Evolutionary conservation across 2,797 vertebrate genomes (phyloP).

Genomic region (Potorous gilbertii): DNA sequence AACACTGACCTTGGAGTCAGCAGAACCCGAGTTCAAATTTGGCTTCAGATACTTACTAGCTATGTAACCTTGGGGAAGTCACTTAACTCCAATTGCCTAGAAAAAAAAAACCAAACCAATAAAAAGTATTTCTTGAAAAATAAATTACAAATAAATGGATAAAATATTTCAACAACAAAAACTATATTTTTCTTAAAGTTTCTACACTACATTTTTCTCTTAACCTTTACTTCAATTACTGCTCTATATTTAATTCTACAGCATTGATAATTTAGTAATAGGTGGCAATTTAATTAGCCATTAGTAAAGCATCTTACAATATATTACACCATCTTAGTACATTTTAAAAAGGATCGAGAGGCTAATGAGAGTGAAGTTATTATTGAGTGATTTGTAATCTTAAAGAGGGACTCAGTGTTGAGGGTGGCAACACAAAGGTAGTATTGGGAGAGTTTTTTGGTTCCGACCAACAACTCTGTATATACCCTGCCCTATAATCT

Average conservation of each 20-base stretch:
- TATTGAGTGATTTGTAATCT: neutral
- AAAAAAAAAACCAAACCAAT: neutral
- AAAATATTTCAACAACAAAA: neutral
- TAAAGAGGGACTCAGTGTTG: neutral
- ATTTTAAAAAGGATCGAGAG: neutral
- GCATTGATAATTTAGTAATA: neutral
- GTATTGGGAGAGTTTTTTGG: neutral
- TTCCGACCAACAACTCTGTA: neutral
- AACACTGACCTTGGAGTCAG: neutral
- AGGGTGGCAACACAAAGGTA: neutral
- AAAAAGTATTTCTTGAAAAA: neutral
- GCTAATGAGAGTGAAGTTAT: neutral
- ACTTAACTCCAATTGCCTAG: neutral
- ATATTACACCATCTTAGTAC: neutral
- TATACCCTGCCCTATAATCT: too few species aligned
- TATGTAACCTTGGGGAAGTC: neutral
- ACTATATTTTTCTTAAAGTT: neutral
- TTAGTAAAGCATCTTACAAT: neutral
- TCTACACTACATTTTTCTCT: neutral
- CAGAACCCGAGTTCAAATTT: neutral
- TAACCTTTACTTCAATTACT: neutral
- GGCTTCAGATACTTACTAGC: neutral
- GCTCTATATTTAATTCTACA: neutral
- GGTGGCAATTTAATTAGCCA: neutral
- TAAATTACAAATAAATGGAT: neutral